These are phyloP conservation scores for Linyphia triangularis DNA, from an alignment of 2,888 invertebrate genomes.

Conservation along the genomic window DNA sequence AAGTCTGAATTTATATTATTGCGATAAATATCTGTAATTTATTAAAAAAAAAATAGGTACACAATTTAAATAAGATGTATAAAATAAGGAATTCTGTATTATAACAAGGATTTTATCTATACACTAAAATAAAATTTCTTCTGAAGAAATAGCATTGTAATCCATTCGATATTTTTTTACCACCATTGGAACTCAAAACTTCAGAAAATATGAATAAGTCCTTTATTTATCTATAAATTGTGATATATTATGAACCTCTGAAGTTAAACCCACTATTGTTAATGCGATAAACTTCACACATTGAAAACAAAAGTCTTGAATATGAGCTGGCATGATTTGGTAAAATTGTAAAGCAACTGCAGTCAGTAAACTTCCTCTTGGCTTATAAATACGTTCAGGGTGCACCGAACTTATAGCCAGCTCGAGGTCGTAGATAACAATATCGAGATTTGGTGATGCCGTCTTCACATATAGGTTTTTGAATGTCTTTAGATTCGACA, in stretches of 20 bases:
- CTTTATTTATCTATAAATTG: background rate
- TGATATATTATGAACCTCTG: background rate
- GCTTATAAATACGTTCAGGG: background rate
- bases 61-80: no score
- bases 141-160: no score
- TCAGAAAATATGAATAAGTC: no score
- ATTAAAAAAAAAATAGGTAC: no score
- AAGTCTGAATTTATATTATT: no score
- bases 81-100: no score
- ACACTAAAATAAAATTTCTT: no score
- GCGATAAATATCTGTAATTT: no score
- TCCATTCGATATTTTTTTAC: no score
- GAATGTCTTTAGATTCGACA: background rate
- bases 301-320: background rate
- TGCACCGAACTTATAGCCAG: background rate
- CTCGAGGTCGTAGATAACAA: background rate
- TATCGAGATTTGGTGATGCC: background rate
- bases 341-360: background rate
- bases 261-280: background rate
- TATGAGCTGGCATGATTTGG: background rate
- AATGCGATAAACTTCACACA: background rate
- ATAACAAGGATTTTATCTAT: no score
- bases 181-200: no score
- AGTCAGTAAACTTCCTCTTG: background rate
- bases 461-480: background rate